phyloP scores from a whole-genome alignment of 2,113 vertebrate species.

The Dicerorhinus sumatrensis region DNA sequence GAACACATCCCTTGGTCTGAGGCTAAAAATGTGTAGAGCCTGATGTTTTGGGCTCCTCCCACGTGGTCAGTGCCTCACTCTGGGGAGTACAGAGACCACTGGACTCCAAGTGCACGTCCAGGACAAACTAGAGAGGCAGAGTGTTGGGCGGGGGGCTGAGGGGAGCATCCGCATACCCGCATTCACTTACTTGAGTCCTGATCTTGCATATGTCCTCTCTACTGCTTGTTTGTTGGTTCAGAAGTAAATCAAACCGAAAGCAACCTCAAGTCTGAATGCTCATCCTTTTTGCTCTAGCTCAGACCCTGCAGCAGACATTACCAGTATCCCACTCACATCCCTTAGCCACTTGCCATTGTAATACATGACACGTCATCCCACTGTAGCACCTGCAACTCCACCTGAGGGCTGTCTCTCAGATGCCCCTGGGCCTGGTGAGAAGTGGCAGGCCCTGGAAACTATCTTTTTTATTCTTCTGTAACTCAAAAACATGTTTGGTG shows the following conservation, averaged over 20 bases:
- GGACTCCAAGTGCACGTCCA: background rate
- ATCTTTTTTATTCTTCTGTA: background rate
- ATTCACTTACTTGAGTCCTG: background rate
- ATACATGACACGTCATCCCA: accelerated
- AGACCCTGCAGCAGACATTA: background rate
- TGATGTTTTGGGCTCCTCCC: background rate
- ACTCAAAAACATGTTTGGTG: background rate
- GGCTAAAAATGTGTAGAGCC: background rate
- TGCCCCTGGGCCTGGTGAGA: background rate
- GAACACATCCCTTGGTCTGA: background rate
- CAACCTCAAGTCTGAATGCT: background rate
- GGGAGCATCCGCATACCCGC: background rate
- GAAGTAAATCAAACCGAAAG: background rate
- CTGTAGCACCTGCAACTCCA: background rate
- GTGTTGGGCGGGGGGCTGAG: background rate
- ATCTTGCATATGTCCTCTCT: background rate
- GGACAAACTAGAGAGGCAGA: background rate
- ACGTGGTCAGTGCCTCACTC: background rate
- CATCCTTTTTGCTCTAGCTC: background rate
- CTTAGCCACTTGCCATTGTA: background rate
- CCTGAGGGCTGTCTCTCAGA: background rate
- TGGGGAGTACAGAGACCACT: background rate
- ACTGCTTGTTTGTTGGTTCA: background rate
- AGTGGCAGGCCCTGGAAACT: accelerated
- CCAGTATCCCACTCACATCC: no score